phyloP scores from a whole-genome alignment of 35 echinoderm and acorn worm species.

The Heliocidaris tuberculata region DNA sequence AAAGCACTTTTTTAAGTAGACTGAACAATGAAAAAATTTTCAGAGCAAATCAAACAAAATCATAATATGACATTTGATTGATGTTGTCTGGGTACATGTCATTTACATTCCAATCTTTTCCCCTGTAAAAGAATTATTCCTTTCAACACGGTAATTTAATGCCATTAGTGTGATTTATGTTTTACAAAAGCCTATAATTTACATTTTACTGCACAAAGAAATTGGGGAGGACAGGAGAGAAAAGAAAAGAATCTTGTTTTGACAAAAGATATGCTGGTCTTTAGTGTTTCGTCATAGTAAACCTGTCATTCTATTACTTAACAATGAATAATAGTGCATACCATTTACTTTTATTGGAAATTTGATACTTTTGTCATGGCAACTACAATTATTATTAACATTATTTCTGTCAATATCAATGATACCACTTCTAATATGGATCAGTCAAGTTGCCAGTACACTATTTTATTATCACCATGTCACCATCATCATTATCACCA shows the following conservation, averaged over 20 bases:
- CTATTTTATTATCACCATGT: no score
- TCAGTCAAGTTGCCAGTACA: no score
- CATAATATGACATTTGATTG: slow-evolving; percentile 3
- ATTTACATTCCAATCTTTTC: neutral
- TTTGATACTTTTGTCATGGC: no score
- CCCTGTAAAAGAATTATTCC: neutral
- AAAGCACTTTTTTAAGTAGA: neutral
- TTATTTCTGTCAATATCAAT: no score
- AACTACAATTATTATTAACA: no score
- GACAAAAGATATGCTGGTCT: no score
- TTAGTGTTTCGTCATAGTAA: no score
- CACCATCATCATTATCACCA: no score
- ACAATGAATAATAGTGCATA: no score
- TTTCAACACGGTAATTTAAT: neutral
- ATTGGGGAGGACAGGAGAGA: neutral
- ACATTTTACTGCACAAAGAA: neutral
- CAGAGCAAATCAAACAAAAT: neutral
- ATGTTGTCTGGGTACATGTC: neutral
- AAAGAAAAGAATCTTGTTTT: neutral
- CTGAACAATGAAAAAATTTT: neutral
- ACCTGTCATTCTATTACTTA: no score
- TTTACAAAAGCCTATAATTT: neutral
- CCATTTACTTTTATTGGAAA: no score
- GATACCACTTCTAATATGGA: no score
- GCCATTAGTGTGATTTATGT: neutral